Conservation (phyloP, 2,888 invertebrate species). For the Pegoplata infirma region DNA sequence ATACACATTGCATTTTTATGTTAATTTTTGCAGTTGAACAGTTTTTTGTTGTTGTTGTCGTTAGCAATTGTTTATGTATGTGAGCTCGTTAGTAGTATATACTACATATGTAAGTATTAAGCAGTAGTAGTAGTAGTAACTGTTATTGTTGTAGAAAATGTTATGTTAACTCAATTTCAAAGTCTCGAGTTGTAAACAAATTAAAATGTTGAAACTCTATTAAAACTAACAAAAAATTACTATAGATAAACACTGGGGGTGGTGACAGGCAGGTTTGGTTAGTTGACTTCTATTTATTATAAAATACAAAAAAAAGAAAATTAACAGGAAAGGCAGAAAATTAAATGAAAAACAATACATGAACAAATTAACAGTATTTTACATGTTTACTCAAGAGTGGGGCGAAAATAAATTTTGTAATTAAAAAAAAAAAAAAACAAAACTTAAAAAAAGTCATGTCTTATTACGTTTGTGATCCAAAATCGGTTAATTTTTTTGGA, state of each 20-base stretch:
- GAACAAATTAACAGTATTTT: neutral
- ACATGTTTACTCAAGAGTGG: no score
- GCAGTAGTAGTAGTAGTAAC: neutral
- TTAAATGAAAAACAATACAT: constrained; percentile 14
- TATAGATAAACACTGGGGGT: no score
- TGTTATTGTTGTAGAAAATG: constrained; percentile 7
- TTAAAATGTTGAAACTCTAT: constrained; percentile 55
- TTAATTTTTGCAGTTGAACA: neutral
- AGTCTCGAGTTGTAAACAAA: constrained; percentile 57
- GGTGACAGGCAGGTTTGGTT: no score
- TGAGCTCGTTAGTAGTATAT: neutral
- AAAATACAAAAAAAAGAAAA: neutral
- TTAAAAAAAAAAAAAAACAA: no score
- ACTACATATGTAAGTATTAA: neutral
- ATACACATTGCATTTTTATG: neutral
- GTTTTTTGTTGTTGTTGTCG: neutral
- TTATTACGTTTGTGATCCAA: no score
- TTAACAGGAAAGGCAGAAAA: constrained; percentile 1
- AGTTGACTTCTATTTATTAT: constrained; percentile 18
- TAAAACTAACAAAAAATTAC: constrained; percentile 57
- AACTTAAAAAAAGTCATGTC: no score
- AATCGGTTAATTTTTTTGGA: no score
- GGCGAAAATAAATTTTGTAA: no score
- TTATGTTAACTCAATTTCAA: constrained; percentile 57
- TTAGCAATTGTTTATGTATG: constrained; percentile 1